phyloP scores from a whole-genome alignment of 2,888 invertebrate species.

The Girardia tigrina region DNA sequence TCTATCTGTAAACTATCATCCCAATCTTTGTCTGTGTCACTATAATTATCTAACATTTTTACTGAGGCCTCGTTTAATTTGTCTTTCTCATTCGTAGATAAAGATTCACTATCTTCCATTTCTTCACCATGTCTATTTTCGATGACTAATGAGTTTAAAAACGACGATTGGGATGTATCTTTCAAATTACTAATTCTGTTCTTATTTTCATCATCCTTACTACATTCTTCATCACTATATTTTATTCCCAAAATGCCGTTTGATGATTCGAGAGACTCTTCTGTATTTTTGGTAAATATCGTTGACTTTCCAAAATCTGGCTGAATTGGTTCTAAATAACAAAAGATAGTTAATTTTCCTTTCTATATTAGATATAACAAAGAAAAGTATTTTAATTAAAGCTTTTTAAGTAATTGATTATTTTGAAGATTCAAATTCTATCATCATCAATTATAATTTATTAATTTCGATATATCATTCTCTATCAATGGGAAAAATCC shows the following conservation, averaged over 20 bases:
- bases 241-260: neutral
- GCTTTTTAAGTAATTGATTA: no score
- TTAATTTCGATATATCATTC: no score
- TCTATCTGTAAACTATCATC: no score
- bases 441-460: no score
- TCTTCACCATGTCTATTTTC: neutral
- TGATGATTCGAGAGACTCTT: neutral
- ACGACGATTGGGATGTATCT: neutral
- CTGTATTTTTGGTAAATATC: neutral
- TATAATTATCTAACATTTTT: no score
- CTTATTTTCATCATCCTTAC: neutral
- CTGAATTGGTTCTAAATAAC: neutral
- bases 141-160: neutral
- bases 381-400: no score
- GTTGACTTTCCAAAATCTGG: neutral
- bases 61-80: no score
- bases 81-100: neutral
- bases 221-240: neutral
- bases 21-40: no score
- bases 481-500: no score
- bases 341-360: no score
- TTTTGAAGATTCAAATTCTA: no score
- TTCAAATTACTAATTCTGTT: neutral
- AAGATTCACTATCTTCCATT: neutral
- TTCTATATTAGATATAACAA: no score